Percentiles rank a stretch among this genome's conserved stretches.
These are phyloP conservation scores for Gymnoscopelus braueri DNA, from an alignment of 2,797 vertebrate genomes.

Conservation along the genomic window DNA sequence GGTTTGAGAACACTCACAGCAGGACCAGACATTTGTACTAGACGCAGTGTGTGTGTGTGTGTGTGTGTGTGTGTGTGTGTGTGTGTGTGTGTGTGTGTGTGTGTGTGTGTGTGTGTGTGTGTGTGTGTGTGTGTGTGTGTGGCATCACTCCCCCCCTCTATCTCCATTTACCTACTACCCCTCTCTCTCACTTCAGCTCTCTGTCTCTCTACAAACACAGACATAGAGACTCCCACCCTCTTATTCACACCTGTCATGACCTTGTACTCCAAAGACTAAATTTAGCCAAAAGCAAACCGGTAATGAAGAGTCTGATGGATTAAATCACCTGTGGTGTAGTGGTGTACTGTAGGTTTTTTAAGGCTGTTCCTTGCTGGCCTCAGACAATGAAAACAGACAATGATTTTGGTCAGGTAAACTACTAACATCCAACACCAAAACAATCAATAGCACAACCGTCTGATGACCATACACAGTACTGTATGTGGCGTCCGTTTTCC, in stretches of 20 bases:
- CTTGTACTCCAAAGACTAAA: conserved; percentile 63
- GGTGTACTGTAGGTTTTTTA: neutral
- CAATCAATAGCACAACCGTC: neutral
- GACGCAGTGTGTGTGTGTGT: neutral
- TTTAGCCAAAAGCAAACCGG: conserved; percentile 54
- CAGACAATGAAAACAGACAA: neutral
- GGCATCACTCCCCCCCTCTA: no score
- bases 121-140: no score
- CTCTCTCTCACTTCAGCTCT: conserved; percentile 8
- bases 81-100: no score
- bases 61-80: no score
- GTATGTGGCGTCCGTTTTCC: neutral
- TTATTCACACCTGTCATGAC: conserved; percentile 39
- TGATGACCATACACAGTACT: neutral
- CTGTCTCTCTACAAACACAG: conserved; percentile 9
- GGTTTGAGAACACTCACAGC: conserved; percentile 51
- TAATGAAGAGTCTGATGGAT: conserved; percentile 28
- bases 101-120: no score
- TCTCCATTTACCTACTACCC: neutral
- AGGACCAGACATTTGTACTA: conserved; percentile 35
- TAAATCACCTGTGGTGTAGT: conserved; percentile 55
- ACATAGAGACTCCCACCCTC: conserved; percentile 7
- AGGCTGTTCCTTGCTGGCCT: neutral
- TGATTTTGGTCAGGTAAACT: neutral
- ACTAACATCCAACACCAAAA: neutral